Base-by-base conservation (phyloP, 2,888 invertebrate genomes). In the Brachypalpus laphriformis region DNA sequence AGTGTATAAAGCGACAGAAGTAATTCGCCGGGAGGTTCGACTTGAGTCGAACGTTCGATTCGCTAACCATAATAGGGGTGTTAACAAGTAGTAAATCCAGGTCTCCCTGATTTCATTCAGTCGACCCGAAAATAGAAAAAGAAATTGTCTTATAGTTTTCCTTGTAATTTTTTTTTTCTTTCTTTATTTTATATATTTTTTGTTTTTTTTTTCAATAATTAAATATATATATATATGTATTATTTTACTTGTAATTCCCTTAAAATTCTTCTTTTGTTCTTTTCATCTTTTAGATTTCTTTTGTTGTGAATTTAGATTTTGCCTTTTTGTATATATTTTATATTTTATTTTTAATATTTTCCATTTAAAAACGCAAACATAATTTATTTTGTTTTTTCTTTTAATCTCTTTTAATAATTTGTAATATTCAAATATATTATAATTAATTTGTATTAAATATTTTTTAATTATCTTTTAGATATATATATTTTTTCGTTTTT, bases 161-260 rank as follows among this genome's bases (percentile, higher is more conserved):
- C 16, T 76, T 68, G 56, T 57, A 71, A 45, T 56, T 71, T 57
- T 28, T 56, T 70, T 72, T 59, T 71, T 76, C 56, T 76, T 71
- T 82, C 56, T 76, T 71, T 47, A 45, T 70, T 28, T 40, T 40
- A 40, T 72, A 31, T 56, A 1, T 34, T 51, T 25, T 4, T 25
- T 4, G n/a, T n/a, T 25, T 4, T 25, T 4, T 57, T 71, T 40
- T 68, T 80, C 42, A 75, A 75, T 81, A 81, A 57, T 82, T 76
- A 76, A 71, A 82, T 76, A 82, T 72, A 81, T 70, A 63, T 81
- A 75, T 81, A 63, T 75, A 81, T 81, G 61, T 75, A 75, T 75
- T 75, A 70, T 63, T 66, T 25, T 71, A 82, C 37, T 81, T 82
- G 61, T 68, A 76, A 76, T 82, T 81, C 63, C 81, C 75, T 82